phyloP scores from a whole-genome alignment of 2,888 invertebrate species.

The Lasioglossum malachurum region DNA sequence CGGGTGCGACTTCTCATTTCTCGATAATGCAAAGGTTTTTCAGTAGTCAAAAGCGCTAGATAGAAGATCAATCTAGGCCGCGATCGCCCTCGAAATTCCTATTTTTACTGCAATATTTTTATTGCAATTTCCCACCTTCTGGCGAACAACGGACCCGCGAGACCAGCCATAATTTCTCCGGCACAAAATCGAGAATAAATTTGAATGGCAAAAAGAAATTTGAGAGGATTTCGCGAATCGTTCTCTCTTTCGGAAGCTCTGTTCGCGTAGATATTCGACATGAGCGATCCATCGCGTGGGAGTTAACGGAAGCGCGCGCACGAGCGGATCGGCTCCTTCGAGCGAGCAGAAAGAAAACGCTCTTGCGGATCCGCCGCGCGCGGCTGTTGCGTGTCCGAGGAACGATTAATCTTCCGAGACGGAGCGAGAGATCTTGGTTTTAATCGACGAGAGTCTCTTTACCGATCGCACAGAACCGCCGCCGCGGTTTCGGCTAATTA shows the following conservation, averaged over 20 bases:
- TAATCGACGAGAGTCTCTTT: background rate
- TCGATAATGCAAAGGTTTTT: too few species aligned
- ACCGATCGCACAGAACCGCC: background rate
- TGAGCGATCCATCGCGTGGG: slow-evolving; percentile 49
- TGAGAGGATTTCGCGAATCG: too few species aligned
- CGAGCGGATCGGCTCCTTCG: slow-evolving; percentile 32
- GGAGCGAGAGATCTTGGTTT: background rate
- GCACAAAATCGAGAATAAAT: too few species aligned
- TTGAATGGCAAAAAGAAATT: too few species aligned
- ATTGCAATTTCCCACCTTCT: background rate
- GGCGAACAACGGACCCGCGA: too few species aligned
- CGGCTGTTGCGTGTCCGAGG: background rate
- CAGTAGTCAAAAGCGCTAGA: too few species aligned
- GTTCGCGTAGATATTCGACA: slow-evolving; percentile 13
- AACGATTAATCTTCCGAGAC: slow-evolving; percentile 10
- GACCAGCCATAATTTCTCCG: too few species aligned
- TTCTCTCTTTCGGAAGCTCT: background rate
- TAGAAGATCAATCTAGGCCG: too few species aligned
- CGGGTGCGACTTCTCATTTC: too few species aligned
- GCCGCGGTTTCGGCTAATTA: slow-evolving; percentile 43
- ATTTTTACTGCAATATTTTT: too few species aligned
- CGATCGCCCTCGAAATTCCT: too few species aligned
- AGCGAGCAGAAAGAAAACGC: slow-evolving; percentile 30
- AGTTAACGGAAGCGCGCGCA: slow-evolving; percentile 56
- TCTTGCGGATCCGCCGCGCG: background rate